A percentile compares a stretch with the other conserved stretches of the same genome.
phyloP scores from a whole-genome alignment of 1,140 invertebrate genomes.

The Helicoverpa zea region DNA sequence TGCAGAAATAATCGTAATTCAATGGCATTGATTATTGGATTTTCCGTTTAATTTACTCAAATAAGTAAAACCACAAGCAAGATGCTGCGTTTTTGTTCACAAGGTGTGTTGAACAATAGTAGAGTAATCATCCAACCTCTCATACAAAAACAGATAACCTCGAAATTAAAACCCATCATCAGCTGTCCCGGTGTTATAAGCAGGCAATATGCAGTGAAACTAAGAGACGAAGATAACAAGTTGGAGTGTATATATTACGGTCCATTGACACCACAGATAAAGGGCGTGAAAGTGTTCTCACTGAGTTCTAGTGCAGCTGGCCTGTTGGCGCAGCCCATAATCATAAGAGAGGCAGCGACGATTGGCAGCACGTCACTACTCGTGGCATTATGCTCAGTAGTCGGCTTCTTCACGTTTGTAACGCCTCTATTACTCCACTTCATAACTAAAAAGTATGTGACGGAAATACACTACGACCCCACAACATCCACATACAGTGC shows the following conservation, averaged over 20 bases:
- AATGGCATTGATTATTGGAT: not conserved
- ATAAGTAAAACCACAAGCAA: conserved; percentile 35
- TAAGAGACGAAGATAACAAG: conserved; percentile 64
- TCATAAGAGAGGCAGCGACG: conserved; percentile 88
- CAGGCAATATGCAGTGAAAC: conserved; percentile 65
- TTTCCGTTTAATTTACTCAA: not conserved
- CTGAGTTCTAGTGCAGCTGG: conserved; percentile 91
- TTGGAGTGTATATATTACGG: conserved; percentile 87
- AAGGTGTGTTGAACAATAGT: conserved; percentile 40
- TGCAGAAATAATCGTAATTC: not conserved
- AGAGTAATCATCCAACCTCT: conserved; percentile 29
- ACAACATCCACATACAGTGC: conserved; percentile 89
- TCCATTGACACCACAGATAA: conserved; percentile 89
- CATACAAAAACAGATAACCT: conserved; percentile 57
- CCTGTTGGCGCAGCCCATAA: conserved; percentile 90
- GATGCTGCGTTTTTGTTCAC: conserved; percentile 61
- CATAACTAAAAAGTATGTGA: conserved; percentile 95
- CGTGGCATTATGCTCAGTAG: conserved; percentile 88
- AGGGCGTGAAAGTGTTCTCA: conserved; percentile 93
- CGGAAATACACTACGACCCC: conserved; percentile 91
- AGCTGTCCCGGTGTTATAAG: conserved; percentile 54
- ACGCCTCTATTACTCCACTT: conserved; percentile 94
- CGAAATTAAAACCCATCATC: conserved; percentile 60
- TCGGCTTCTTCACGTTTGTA: conserved; percentile 93
- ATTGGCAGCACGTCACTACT: conserved; percentile 87